Evolutionary conservation across 2,888 invertebrate genomes (phyloP), one percentile per base, ranked within the genome.

Genomic region (Drosophila borealis): DNA sequence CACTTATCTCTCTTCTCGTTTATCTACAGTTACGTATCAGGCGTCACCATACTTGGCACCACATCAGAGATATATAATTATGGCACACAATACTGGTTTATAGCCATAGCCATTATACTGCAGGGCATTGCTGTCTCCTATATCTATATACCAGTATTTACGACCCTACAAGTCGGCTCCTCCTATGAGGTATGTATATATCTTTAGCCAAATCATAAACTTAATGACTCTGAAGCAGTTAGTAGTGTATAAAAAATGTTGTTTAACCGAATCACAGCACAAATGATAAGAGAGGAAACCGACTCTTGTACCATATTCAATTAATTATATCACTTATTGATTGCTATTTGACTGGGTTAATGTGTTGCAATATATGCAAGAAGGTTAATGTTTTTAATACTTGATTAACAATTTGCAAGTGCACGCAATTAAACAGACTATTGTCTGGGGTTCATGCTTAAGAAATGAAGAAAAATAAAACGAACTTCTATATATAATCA

Each of bases 51-150:
- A 76, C 93, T 97, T 78, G 97, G 97, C 34, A 97, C 96, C 4
- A 97, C 97, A 8, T 95, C 97, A 0, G 97, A 97, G 93, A 95
- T 97, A 90, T 97, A 97, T 93, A 96, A 96, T 92, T 97, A 95
- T 89, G 97, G 97, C 33, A 95, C 96, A 0, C 96, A 96, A 90
- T 97, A 97, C 92, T 95, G 95, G 95, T 93, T 96, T 80, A 95
- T 96, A 67, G 93, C 96, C 37, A 91, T 97, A 34, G 94, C 96
- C 2, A 95, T 97, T 68, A 92, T 95, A 51, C 91, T 96, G 9
- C 96, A 95, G 90, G 95, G 95, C 45, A 63, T 94, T 17, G 92
- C 94, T 39, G 95, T 97, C 9, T 94, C 95, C 5, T 93, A 93
- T 33, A 93, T 97, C 19, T 97, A 96, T 91, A 93, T 97, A 59